phyloP scores from a whole-genome alignment of 2,113 vertebrate genomes.

The Carettochelys insculpta region DNA sequence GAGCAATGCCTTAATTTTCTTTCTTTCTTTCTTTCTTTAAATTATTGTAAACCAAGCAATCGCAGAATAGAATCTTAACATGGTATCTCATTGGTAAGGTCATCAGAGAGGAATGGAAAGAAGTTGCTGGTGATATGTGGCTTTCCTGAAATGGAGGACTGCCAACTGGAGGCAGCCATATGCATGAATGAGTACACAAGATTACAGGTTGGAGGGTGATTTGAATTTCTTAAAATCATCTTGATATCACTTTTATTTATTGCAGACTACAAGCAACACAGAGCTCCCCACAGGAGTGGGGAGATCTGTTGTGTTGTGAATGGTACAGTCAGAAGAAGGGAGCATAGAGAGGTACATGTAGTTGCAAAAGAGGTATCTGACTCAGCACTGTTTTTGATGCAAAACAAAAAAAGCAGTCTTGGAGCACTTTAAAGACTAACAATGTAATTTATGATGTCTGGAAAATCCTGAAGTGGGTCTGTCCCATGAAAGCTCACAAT shows the following conservation, averaged over 20 bases:
- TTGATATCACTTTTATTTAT: not conserved
- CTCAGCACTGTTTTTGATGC: not conserved
- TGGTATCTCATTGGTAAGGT: not conserved
- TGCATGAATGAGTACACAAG: not conserved
- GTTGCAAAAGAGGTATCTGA: not conserved
- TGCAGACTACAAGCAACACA: not conserved
- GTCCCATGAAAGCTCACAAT: too few relatives aligned
- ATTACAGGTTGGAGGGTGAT: conserved; percentile 17
- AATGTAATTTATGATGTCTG: too few relatives aligned
- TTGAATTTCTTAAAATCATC: conserved; percentile 33
- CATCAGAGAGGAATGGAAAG: not conserved
- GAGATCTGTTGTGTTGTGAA: not conserved
- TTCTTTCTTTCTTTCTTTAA: not conserved
- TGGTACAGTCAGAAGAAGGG: not conserved
- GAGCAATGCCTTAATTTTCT: not conserved
- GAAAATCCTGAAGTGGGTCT: too few relatives aligned
- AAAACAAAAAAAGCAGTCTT: too few relatives aligned
- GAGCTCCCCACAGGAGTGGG: not conserved
- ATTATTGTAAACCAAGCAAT: not conserved
- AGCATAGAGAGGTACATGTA: not conserved
- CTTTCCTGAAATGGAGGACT: conserved; percentile 22
- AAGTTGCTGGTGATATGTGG: conserved; percentile 5
- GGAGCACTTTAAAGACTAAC: too few relatives aligned
- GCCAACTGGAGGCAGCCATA: conserved; percentile 36
- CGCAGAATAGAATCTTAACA: not conserved